Base-by-base conservation (phyloP, 1,140 invertebrate genomes). In the Theocolax elegans region DNA sequence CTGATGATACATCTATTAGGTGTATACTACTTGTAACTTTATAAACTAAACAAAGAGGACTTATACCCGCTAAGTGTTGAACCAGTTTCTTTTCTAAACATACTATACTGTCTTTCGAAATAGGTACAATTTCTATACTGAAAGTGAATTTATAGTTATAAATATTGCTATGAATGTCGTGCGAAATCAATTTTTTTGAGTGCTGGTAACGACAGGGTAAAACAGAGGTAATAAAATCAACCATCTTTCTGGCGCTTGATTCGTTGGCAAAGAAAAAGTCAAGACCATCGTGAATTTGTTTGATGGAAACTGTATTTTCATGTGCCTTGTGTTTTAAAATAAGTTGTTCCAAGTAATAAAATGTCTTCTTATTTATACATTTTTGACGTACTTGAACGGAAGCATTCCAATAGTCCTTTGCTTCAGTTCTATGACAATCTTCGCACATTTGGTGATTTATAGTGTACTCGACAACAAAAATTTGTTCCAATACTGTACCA, bases 381-480 rank as follows among this genome's bases (percentile, higher is more conserved):
- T 95, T 91, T 79, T 97, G 94, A 48, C 94, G 85, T 1, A 96
- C 90, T 90, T 96, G 94, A 29, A 95, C 93, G 69, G 90, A 87
- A 63, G 97, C 96, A 80, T 93, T 92, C 98, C 98, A 99, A 82
- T 92, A 99, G 86, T 99, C 95, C 84, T 99, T 97, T 0, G 98
- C 97, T 86, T 99, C 98, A 0, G 91, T 91, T 19, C 97, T 89
- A 84, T 99, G 97, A 85, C 98, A 99, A 72, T 98, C 95, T 81
- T 96, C 93, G 86, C 98, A 99, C 94, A 99, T 97, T 80, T 98
- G 96, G 88, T 94, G 91, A 75, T 91, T 91, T 0, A 99, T 89
- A 1, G 90, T 90, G 83, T 92, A 99, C 82, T 99, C 98, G 21
- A 99, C 96, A 56, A 98, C 87, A 83, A 99, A 99, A 1, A 94